These are phyloP conservation scores for Puma concolor DNA, from an alignment of 2,113 vertebrate genomes.

Conservation along the genomic window DNA sequence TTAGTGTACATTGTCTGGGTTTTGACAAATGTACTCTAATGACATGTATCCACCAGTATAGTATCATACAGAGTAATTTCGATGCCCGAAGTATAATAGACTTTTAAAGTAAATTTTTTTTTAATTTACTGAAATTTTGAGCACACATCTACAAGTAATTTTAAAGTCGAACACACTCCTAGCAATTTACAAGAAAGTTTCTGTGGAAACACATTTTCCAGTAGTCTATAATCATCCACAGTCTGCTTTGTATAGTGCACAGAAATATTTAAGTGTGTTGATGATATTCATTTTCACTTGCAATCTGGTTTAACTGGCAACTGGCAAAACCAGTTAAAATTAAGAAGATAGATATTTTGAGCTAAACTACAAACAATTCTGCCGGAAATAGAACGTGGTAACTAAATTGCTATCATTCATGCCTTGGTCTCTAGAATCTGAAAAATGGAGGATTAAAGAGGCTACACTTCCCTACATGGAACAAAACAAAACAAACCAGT, in stretches of 20 bases:
- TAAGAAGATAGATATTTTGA: slow-evolving; percentile 73
- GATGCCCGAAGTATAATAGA: background rate
- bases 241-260: slow-evolving; percentile 73
- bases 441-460: slow-evolving; percentile 60
- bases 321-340: slow-evolving; percentile 75
- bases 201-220: slow-evolving; percentile 70
- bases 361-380: slow-evolving; percentile 71
- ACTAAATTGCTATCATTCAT: slow-evolving; percentile 53
- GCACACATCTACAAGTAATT: slow-evolving; percentile 11
- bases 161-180: slow-evolving; percentile 51
- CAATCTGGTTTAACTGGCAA: slow-evolving; percentile 79
- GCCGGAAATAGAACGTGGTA: slow-evolving; percentile 63
- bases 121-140: slow-evolving; percentile 53
- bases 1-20: background rate
- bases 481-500: background rate
- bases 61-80: background rate
- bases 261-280: slow-evolving; percentile 80
- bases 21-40: background rate
- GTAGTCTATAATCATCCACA: slow-evolving; percentile 70
- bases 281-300: slow-evolving; percentile 81
- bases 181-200: slow-evolving; percentile 70
- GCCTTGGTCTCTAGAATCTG: slow-evolving; percentile 62
- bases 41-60: background rate
- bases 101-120: background rate
- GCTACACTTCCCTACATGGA: background rate